A percentile compares a stretch with the other conserved stretches of the same genome.
Evolutionary conservation across 2,888 invertebrate genomes (phyloP).

Genomic region (Himalopsyche kuldschensis): DNA sequence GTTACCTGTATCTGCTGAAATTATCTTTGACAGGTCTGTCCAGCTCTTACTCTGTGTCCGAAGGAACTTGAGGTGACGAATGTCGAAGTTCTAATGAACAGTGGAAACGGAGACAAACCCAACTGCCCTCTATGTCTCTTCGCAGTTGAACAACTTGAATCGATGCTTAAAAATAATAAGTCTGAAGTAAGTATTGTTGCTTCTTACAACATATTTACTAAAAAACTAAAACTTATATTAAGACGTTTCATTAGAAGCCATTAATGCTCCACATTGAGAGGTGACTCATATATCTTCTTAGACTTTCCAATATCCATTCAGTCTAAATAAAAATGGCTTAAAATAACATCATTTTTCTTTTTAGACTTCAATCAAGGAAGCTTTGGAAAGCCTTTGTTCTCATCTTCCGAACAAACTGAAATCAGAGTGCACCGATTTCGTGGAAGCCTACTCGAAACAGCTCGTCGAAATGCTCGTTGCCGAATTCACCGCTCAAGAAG

Average conservation of each 20-base stretch:
- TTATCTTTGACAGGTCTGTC: conserved; percentile 62
- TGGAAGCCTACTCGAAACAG: conserved; percentile 74
- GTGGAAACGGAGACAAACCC: conserved; percentile 60
- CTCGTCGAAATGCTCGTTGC: conserved; percentile 77
- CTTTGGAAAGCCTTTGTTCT: conserved; percentile 70
- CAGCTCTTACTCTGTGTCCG: conserved; percentile 71
- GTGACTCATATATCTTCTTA: too few species aligned
- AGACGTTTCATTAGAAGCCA: too few species aligned
- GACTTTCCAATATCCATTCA: too few species aligned
- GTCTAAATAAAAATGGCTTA: too few species aligned
- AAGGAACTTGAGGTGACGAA: conserved; percentile 54
- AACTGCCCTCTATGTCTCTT: conserved; percentile 84
- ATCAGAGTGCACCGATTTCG: conserved; percentile 73
- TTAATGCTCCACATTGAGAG: too few species aligned
- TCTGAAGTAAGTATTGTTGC: conserved; percentile 63
- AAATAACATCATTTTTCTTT: conserved; percentile 29
- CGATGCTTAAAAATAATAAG: conserved; percentile 70
- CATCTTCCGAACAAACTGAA: conserved; percentile 67
- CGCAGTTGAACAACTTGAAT: conserved; percentile 76
- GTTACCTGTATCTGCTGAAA: conserved; percentile 13
- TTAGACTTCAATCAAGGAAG: conserved; percentile 69
- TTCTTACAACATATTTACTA: background rate
- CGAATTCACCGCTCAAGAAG: conserved; percentile 73
- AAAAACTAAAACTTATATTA: too few species aligned
- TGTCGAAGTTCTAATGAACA: conserved; percentile 57